phyloP scores from a whole-genome alignment of 2,888 invertebrate genomes.

The Nezara viridula region DNA sequence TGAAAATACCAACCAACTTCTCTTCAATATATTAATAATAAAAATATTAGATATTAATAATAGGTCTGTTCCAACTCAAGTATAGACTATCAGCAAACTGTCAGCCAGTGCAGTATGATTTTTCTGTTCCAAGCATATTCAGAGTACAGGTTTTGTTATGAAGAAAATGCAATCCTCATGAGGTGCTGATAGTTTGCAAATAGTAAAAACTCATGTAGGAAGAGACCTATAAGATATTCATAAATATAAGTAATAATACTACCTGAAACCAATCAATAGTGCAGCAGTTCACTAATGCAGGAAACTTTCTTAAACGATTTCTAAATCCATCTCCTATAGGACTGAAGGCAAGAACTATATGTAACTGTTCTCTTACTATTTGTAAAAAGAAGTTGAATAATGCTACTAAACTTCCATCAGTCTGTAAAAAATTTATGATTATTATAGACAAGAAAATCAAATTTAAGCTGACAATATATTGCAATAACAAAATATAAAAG shows the following conservation, averaged over 20 bases:
- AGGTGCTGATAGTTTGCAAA: no score
- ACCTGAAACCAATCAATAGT: conserved; percentile 96
- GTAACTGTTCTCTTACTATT: conserved; percentile 90
- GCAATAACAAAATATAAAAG: neutral
- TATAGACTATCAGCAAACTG: no score
- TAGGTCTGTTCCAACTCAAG: no score
- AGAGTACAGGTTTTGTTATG: no score
- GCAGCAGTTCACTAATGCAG: conserved; percentile 93
- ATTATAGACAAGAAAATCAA: neutral
- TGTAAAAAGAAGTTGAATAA: conserved; percentile 90
- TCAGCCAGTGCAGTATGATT: no score
- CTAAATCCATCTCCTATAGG: conserved; percentile 90
- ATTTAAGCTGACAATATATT: neutral
- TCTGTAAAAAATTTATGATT: conserved; percentile 69
- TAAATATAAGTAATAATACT: neutral
- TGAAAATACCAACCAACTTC: no score
- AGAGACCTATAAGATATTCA: no score
- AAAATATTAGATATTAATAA: no score
- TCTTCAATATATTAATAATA: no score
- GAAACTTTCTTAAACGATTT: conserved; percentile 88
- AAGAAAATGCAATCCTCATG: no score
- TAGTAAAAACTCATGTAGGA: no score
- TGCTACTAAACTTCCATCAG: conserved; percentile 92
- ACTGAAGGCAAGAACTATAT: conserved; percentile 91
- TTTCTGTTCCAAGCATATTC: no score